Percentiles rank a stretch among this genome's conserved stretches.
Evolutionary conservation across 2,888 invertebrate species (phyloP).

Genomic region (Argynnis bischoffii): DNA sequence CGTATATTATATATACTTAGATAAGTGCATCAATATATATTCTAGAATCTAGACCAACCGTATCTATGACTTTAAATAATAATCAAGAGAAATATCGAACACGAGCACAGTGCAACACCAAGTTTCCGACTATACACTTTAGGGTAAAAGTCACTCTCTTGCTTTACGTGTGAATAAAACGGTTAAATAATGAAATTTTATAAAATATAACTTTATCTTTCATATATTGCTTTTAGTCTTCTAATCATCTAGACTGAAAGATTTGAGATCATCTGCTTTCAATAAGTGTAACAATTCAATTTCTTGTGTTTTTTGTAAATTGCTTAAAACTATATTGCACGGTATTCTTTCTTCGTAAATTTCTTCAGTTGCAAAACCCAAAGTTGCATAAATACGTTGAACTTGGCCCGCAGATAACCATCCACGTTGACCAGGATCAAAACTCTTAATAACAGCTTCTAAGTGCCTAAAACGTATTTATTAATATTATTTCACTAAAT

Average conservation of each 20-base stretch:
- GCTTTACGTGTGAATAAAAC: too few species aligned
- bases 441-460: constrained; percentile 68
- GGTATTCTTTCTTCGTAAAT: constrained; percentile 51
- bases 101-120: too few species aligned
- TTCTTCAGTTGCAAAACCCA: constrained; percentile 57
- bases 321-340: constrained; percentile 49
- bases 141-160: too few species aligned
- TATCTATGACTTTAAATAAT: too few species aligned
- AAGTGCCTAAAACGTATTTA: constrained; percentile 54
- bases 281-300: constrained; percentile 55
- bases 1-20: too few species aligned
- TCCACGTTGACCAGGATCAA: constrained; percentile 70
- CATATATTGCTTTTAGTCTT: not conserved
- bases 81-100: too few species aligned
- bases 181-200: too few species aligned
- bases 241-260: not conserved
- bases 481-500: not conserved
- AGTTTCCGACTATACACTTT: too few species aligned
- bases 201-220: too few species aligned
- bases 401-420: constrained; percentile 70
- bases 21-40: too few species aligned
- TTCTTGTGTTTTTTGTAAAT: constrained; percentile 57
- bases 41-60: too few species aligned
- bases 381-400: constrained; percentile 57
- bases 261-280: constrained; percentile 44